A percentile compares a stretch with the other conserved stretches of the same genome.
Conservation (phyloP, 1,140 invertebrate species). For the Drosophila grimshawi region DNA sequence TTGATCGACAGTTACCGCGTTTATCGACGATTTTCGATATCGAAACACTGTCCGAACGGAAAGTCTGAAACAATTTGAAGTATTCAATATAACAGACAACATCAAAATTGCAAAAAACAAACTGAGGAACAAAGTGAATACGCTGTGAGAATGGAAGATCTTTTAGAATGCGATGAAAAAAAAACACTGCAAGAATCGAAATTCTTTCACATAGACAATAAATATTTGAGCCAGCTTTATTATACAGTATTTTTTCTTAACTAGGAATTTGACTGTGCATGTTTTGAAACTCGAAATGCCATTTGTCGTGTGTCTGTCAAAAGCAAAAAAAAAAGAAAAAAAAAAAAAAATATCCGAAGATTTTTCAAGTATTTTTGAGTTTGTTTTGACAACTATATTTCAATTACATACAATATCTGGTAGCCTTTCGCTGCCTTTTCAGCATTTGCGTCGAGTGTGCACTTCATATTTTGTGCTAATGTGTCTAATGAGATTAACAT, state of each 20-base stretch:
- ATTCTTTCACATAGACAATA: background rate
- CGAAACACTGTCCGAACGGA: background rate
- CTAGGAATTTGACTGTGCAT: slow-evolving; percentile 6
- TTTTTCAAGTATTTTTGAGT: slow-evolving; percentile 40
- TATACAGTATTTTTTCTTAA: background rate
- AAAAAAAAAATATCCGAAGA: slow-evolving; percentile 8
- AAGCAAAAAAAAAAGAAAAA: background rate
- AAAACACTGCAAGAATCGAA: too few species aligned
- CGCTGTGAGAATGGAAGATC: too few species aligned
- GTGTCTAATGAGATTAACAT: slow-evolving; percentile 35
- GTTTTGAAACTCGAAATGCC: slow-evolving; percentile 15
- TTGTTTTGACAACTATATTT: slow-evolving; percentile 53
- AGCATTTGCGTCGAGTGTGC: slow-evolving; percentile 26
- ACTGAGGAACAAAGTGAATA: too few species aligned
- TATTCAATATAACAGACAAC: too few species aligned
- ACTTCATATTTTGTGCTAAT: slow-evolving; percentile 20
- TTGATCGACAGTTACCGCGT: background rate
- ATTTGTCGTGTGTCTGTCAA: slow-evolving; percentile 45
- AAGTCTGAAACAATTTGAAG: too few species aligned
- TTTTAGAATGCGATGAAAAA: too few species aligned
- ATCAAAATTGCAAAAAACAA: too few species aligned
- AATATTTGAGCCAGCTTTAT: background rate
- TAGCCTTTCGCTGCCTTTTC: slow-evolving; percentile 19
- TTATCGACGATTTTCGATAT: slow-evolving; percentile 1
- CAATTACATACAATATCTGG: slow-evolving; percentile 21